These are phyloP conservation scores for Endomychus coccineus DNA, from an alignment of 2,888 invertebrate species.

Conservation along the genomic window DNA sequence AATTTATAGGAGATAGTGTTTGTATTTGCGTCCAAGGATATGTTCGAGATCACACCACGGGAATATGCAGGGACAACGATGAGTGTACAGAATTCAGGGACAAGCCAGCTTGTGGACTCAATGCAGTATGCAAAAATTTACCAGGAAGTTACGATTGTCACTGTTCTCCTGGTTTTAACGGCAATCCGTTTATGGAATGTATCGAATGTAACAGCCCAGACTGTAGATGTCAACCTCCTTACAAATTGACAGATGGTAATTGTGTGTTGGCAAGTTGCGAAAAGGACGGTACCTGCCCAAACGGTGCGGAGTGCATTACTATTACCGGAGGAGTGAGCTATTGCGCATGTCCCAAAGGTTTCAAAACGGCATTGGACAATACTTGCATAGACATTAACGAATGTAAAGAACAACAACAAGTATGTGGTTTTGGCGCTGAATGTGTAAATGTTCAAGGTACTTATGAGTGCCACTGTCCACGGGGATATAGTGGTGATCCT, in stretches of 20 bases:
- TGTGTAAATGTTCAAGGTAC: conserved; percentile 75
- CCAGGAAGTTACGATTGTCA: conserved; percentile 92
- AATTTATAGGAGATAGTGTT: conserved; percentile 66
- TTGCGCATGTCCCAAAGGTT: conserved; percentile 88
- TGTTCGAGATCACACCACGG: conserved; percentile 63
- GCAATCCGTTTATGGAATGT: conserved; percentile 82
- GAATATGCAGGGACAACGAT: conserved; percentile 76
- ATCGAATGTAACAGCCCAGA: conserved; percentile 69
- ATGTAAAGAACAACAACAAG: conserved; percentile 65
- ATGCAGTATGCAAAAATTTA: conserved; percentile 85
- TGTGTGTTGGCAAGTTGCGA: conserved; percentile 81
- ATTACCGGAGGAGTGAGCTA: conserved; percentile 87
- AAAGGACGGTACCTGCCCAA: conserved; percentile 71
- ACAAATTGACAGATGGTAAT: conserved; percentile 73
- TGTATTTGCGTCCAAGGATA: conserved; percentile 87
- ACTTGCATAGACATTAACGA: conserved; percentile 82
- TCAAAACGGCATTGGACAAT: conserved; percentile 66
- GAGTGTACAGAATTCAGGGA: conserved; percentile 71
- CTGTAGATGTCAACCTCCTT: conserved; percentile 83
- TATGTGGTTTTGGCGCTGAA: conserved; percentile 81
- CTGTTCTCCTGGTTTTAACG: conserved; percentile 80
- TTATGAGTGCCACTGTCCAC: conserved; percentile 73
- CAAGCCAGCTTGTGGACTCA: conserved; percentile 77
- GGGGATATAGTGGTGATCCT: conserved; percentile 74
- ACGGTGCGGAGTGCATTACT: conserved; percentile 82